phyloP scores from a whole-genome alignment of 2,113 vertebrate genomes.

The Galemys pyrenaicus region DNA sequence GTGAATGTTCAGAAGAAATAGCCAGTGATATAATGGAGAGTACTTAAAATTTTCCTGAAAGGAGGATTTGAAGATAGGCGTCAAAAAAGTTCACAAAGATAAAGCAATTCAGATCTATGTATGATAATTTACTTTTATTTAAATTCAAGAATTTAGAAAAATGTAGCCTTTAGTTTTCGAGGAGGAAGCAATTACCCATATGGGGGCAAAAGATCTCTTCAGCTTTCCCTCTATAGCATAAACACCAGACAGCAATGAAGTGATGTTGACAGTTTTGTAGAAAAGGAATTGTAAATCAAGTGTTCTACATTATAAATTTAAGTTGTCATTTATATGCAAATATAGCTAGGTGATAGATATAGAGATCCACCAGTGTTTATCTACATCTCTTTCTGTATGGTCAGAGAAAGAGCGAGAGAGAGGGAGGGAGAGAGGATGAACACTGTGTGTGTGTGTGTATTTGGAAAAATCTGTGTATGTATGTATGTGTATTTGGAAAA shows the following conservation, averaged over 20 bases:
- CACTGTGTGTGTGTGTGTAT: too few species aligned
- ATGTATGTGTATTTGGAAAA: not conserved
- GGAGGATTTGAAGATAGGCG: not conserved
- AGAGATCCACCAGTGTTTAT: too few species aligned
- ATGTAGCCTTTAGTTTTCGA: not conserved
- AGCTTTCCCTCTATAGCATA: not conserved
- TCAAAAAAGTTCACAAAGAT: not conserved
- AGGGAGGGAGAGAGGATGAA: too few species aligned
- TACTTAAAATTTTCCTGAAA: not conserved
- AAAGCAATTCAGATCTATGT: not conserved
- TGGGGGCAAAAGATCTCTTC: not conserved
- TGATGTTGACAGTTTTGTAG: not conserved
- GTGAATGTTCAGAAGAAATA: not conserved
- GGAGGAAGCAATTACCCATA: not conserved
- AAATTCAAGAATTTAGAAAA: slow-evolving; percentile 17
- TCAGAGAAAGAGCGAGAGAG: not conserved
- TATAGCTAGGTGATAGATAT: not conserved
- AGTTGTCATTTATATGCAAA: not conserved
- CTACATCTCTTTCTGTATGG: too few species aligned
- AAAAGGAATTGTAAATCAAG: not conserved
- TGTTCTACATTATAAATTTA: not conserved
- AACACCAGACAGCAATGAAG: not conserved
- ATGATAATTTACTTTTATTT: not conserved
- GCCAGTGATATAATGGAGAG: not conserved
- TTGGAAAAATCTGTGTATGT: too few species aligned